Percentiles rank a stretch among this genome's conserved stretches.
phyloP scores from a whole-genome alignment of 2,113 vertebrate species.

The Lampris megalopsis region DNA sequence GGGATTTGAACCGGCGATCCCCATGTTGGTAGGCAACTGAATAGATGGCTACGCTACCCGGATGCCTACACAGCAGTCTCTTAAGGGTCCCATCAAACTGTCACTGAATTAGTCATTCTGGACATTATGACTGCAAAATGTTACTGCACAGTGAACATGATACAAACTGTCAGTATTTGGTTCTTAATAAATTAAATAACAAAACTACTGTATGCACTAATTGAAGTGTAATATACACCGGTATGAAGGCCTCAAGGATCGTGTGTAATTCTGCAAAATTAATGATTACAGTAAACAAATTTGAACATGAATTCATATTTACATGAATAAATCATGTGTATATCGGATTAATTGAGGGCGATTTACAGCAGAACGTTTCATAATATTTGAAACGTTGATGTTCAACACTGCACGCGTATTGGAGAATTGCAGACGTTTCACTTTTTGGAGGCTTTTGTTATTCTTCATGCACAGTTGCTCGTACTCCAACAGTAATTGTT shows the following conservation, averaged over 20 bases:
- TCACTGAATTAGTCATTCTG: slow-evolving; percentile 55
- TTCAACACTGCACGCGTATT: no score
- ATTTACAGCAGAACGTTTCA: no score
- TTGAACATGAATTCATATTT: not conserved
- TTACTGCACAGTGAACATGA: slow-evolving; percentile 25
- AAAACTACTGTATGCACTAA: not conserved
- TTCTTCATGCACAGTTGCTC: no score
- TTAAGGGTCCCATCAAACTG: slow-evolving; percentile 40
- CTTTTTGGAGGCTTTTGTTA: no score
- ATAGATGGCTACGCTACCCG: no score
- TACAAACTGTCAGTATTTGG: slow-evolving; percentile 18
- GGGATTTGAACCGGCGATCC: no score
- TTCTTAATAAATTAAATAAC: slow-evolving; percentile 21
- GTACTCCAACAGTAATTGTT: no score
- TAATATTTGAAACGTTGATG: no score
- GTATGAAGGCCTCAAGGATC: not conserved
- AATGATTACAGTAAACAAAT: not conserved
- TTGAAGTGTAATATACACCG: not conserved
- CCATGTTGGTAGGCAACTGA: slow-evolving; percentile 25
- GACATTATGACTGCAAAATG: slow-evolving; percentile 58
- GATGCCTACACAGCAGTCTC: slow-evolving; percentile 11
- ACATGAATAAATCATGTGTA: no score
- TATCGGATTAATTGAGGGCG: no score
- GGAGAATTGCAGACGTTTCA: no score
- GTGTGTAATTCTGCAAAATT: not conserved